A percentile compares a stretch with the other conserved stretches of the same genome.
Conservation (phyloP, 2,113 vertebrate species). For the Ursus arctos region DNA sequence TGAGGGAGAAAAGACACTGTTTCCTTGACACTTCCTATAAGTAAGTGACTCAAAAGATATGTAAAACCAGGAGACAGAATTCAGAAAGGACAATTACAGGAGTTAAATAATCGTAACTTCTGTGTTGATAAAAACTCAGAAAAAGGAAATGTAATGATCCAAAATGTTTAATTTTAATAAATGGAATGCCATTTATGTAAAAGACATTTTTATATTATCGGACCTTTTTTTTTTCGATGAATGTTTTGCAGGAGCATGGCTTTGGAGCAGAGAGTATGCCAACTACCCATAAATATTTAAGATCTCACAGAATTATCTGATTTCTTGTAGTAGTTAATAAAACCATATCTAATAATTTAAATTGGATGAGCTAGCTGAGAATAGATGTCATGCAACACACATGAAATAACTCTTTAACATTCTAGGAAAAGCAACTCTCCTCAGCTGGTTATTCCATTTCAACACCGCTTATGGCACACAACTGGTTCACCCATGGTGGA, state of each 20-base stretch:
- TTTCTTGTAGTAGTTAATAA: neutral
- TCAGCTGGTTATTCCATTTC: neutral
- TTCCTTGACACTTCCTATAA: conserved; percentile 41
- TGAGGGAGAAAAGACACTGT: neutral
- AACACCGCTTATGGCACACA: neutral
- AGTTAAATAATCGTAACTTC: conserved; percentile 60
- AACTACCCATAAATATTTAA: neutral
- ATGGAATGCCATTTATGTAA: conserved; percentile 17
- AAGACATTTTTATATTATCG: conserved; percentile 45
- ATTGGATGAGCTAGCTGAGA: neutral
- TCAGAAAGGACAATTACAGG: conserved; percentile 66
- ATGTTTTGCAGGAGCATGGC: neutral
- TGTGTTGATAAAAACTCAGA: conserved; percentile 26
- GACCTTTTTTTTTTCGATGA: neutral
- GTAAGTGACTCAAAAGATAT: conserved; percentile 56
- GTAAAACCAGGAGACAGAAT: conserved; percentile 51
- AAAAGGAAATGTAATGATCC: conserved; percentile 44
- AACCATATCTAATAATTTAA: neutral
- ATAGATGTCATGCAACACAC: neutral
- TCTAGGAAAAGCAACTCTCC: neutral
- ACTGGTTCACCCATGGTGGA: neutral
- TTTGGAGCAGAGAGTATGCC: neutral
- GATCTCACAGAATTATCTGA: neutral
- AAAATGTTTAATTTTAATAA: conserved; percentile 59
- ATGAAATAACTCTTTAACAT: neutral